Evolutionary conservation across 2,113 vertebrate genomes (phyloP).

Genomic region (Trematocara marginatum): DNA sequence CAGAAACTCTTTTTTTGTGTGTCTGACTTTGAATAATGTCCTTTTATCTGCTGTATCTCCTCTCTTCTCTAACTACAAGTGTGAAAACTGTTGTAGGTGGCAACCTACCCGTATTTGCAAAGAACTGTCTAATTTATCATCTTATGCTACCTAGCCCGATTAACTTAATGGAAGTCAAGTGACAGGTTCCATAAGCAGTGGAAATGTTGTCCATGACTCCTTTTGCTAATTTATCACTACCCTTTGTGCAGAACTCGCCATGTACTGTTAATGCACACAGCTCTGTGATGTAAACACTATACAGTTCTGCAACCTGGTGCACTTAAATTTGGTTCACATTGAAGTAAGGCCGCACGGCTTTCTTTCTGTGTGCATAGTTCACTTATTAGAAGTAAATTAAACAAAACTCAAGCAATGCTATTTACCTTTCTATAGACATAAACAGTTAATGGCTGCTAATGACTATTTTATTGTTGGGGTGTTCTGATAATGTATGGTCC

Average conservation of each 20-base stretch:
- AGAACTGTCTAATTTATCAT: slow-evolving; percentile 48
- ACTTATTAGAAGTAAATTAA: not conserved
- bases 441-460: not conserved
- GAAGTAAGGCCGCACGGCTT: not conserved
- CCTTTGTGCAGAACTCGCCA: slow-evolving; percentile 23
- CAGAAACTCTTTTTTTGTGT: not conserved
- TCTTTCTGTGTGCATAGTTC: not conserved
- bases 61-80: not conserved
- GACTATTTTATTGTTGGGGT: not conserved
- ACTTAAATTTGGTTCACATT: slow-evolving; percentile 26
- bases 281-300: slow-evolving; percentile 37
- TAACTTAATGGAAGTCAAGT: slow-evolving; percentile 69
- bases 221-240: slow-evolving; percentile 57
- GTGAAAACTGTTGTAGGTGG: not conserved
- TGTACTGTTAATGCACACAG: slow-evolving; percentile 48
- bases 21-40: not conserved
- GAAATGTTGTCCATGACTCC: slow-evolving; percentile 24
- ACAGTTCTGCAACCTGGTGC: slow-evolving; percentile 16
- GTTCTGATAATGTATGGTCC: not conserved
- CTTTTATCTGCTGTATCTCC: slow-evolving; percentile 5
- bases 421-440: not conserved
- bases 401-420: not conserved
- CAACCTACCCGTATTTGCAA: not conserved
- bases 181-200: slow-evolving; percentile 38
- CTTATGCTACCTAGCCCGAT: slow-evolving; percentile 49